Evolutionary conservation across 2,113 vertebrate species (phyloP).

Genomic region (Oxygymnocypris stewartii): DNA sequence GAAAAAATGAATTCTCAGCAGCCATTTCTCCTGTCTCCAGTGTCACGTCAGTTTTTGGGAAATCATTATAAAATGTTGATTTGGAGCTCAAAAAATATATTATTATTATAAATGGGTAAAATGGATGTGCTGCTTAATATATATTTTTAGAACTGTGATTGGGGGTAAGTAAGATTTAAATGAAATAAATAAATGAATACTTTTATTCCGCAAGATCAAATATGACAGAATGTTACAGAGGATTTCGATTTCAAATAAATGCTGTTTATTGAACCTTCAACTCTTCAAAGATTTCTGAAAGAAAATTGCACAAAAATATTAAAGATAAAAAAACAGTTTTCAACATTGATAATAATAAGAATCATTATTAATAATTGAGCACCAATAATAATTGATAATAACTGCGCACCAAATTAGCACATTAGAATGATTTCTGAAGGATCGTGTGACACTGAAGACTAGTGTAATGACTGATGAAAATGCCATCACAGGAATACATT

Average conservation of each 20-base stretch:
- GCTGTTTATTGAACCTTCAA: not conserved
- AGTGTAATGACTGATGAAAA: not conserved
- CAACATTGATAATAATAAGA: not conserved
- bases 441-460: not conserved
- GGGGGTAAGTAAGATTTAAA: not conserved
- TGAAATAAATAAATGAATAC: not conserved
- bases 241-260: not conserved
- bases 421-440: not conserved
- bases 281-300: too few relatives aligned
- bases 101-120: not conserved
- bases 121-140: not conserved
- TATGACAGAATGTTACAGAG: not conserved
- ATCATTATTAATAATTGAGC: not conserved
- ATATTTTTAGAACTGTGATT: not conserved
- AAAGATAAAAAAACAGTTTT: too few relatives aligned
- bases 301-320: too few relatives aligned
- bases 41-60: not conserved
- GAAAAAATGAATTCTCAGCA: too few relatives aligned
- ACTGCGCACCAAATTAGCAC: too few relatives aligned
- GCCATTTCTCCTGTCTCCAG: not conserved
- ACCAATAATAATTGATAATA: too few relatives aligned
- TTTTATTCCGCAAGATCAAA: not conserved
- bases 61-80: not conserved
- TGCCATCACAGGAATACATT: not conserved
- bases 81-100: not conserved